Base-by-base conservation (phyloP, 2,113 vertebrate genomes). In the Sinocyclocheilus anshuiensis region DNA sequence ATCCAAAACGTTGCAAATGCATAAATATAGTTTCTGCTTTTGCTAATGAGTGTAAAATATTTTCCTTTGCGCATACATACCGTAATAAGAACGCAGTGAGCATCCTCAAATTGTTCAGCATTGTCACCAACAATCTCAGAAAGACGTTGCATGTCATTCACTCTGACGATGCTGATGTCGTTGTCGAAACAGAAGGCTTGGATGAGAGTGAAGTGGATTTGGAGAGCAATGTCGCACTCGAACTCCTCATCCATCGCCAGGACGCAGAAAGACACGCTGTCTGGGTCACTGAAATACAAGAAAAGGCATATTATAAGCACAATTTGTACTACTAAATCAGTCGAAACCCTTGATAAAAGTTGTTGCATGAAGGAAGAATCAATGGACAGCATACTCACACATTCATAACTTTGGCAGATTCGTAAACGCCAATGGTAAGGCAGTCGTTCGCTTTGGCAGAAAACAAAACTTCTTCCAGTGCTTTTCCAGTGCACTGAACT, bases 371-470 rank as follows among this genome's bases (percentile, higher is more conserved):
- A 4, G 12, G 36, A 39, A 24, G 33, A 61, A 33, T 11, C 16
- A 20, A 33, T 13, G 36, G 53, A 29, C 0, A 75, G 24, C 0
- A 81, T 92, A 98, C 98, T 99, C 94, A 99, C 98, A 97, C 93
- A 76, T 99, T 99, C 96, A 99, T 97, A 20, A 99, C 94, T 95
- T 99, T 98, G 45, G 98, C 98, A 53, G 97, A 96, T 93, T 99
- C 98, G 88, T 99, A 98, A 86, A 99, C 98, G 22, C 98, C 98
- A 0, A 96, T 96, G 5, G 98, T 99, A 85, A 99, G 95, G 84
- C 96, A 95, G 84, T 96, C 94, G 90, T 97, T 97, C 90, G 96
- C 95, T 89, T 97, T 96, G 0, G 98, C 97, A 2, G 96, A 95
- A 78, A 94, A 89, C 93, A 99, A 92, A 48, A 97, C 93, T 63